These are phyloP conservation scores for Hedya salicella DNA, from an alignment of 2,888 invertebrate species.

Conservation along the genomic window DNA sequence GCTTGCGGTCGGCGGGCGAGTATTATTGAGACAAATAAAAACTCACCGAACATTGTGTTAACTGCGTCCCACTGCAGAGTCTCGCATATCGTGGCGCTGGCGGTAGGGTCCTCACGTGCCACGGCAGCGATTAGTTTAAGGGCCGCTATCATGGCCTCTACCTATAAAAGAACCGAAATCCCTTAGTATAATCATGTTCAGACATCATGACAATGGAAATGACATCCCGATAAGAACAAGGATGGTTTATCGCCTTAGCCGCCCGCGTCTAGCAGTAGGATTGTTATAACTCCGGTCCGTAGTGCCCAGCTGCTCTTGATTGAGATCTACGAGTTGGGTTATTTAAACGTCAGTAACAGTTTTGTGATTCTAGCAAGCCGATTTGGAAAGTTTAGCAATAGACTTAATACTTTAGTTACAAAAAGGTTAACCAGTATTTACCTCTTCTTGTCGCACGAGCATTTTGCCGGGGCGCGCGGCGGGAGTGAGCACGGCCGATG, in stretches of 20 bases:
- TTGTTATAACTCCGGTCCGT: too few relatives aligned
- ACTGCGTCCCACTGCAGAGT: conserved; percentile 95
- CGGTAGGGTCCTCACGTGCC: conserved; percentile 91
- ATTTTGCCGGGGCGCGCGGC: conserved; percentile 70
- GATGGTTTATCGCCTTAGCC: too few relatives aligned
- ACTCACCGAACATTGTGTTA: conserved; percentile 88
- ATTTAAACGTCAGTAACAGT: too few relatives aligned
- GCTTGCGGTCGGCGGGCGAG: too few relatives aligned
- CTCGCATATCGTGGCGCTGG: conserved; percentile 92
- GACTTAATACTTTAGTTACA: too few relatives aligned
- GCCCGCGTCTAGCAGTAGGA: too few relatives aligned
- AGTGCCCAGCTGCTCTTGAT: too few relatives aligned
- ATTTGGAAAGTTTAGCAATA: too few relatives aligned
- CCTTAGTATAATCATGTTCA: neutral
- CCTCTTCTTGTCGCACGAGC: conserved; percentile 76
- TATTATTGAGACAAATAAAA: neutral
- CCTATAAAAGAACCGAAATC: conserved; percentile 56
- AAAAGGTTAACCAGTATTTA: conserved; percentile 39
- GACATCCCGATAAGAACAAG: too few relatives aligned
- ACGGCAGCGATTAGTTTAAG: conserved; percentile 91
- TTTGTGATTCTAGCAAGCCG: too few relatives aligned
- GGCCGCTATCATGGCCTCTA: conserved; percentile 94
- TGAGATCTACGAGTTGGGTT: too few relatives aligned
- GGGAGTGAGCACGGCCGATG: conserved; percentile 66
- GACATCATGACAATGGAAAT: too few relatives aligned